Evolutionary conservation across 2,113 vertebrate genomes (phyloP).

Genomic region (Paramormyrops kingsleyae): DNA sequence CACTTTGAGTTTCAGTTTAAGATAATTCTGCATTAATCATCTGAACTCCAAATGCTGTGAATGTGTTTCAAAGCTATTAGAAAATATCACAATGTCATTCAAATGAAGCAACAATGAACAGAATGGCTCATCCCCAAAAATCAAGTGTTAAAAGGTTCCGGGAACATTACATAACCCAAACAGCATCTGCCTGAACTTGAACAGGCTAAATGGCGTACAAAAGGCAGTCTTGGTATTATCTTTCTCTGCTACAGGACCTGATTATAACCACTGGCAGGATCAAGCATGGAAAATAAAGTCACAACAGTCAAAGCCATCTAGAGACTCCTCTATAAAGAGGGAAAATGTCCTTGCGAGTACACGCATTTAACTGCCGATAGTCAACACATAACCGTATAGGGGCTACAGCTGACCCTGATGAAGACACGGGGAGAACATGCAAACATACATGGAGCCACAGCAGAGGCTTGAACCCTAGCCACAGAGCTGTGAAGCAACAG

Average conservation of each 20-base stretch:
- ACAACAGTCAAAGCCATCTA: not conserved
- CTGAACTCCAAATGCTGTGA: not conserved
- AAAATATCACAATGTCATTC: conserved; percentile 6
- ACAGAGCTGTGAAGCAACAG: too few relatives aligned
- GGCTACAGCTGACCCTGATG: too few relatives aligned
- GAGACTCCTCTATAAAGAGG: not conserved
- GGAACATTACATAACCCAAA: not conserved
- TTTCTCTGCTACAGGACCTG: not conserved
- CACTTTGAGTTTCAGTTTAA: not conserved
- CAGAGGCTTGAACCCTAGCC: too few relatives aligned
- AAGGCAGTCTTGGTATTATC: not conserved
- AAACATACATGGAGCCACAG: too few relatives aligned
- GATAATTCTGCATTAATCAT: not conserved
- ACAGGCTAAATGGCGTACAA: not conserved
- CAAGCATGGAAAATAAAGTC: not conserved
- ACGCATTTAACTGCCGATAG: too few relatives aligned
- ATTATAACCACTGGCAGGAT: not conserved
- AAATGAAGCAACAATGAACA: not conserved
- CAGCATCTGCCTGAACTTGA: not conserved
- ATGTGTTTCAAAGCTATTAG: not conserved
- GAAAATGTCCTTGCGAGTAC: too few relatives aligned
- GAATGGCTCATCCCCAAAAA: not conserved
- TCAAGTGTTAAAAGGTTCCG: not conserved
- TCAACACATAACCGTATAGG: too few relatives aligned
- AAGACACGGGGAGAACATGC: too few relatives aligned